Conservation (phyloP, 2,888 invertebrate genomes). For the Chloroclystis v-ata region DNA sequence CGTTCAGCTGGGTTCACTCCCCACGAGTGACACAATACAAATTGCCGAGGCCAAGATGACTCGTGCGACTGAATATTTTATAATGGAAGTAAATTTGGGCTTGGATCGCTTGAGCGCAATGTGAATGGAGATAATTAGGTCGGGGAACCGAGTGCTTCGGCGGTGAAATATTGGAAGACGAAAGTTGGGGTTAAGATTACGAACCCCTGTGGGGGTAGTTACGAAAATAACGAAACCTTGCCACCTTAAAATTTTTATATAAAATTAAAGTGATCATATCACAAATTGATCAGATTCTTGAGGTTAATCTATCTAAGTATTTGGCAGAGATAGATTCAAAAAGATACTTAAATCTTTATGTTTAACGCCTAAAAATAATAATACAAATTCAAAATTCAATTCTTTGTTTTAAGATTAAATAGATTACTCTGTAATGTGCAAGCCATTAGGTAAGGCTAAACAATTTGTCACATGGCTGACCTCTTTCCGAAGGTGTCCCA, state of each 20-base stretch:
- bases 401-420: no score
- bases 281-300: no score
- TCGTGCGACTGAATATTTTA: constrained; percentile 32
- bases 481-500: constrained; percentile 54
- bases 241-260: no score
- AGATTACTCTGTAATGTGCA: no score
- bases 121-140: constrained; percentile 29
- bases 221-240: constrained; percentile 8
- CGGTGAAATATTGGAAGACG: constrained; percentile 12
- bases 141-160: constrained; percentile 19
- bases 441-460: constrained; percentile 57
- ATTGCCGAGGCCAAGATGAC: constrained; percentile 36
- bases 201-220: constrained; percentile 12
- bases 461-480: constrained; percentile 57
- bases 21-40: constrained; percentile 35
- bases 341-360: no score
- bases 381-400: no score
- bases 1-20: constrained; percentile 36
- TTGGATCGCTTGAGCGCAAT: constrained; percentile 25
- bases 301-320: no score
- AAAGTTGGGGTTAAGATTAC: constrained; percentile 17
- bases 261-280: no score
- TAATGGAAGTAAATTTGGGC: constrained; percentile 27
- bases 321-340: no score
- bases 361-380: no score